Percentiles rank a stretch among this genome's conserved stretches.
Conservation (phyloP, 2,888 invertebrate genomes). For the Ectobius pallidus region DNA sequence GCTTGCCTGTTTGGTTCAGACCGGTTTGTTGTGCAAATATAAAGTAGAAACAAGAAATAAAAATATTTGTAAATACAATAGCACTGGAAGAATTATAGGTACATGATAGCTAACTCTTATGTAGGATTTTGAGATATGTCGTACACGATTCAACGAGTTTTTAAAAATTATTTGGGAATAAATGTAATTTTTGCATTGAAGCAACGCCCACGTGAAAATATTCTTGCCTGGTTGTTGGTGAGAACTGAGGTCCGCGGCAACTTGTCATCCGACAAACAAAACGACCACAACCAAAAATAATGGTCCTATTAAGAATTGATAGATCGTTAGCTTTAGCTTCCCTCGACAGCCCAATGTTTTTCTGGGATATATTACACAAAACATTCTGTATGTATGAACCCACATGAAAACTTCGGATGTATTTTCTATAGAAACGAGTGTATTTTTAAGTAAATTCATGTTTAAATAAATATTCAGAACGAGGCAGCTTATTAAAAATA, state of each 20-base stretch:
- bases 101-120: constrained; percentile 14
- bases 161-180: background rate
- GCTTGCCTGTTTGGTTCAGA: background rate
- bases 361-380: background rate
- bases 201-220: background rate
- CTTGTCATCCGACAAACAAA: background rate
- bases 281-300: background rate
- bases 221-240: background rate
- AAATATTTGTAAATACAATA: constrained; percentile 19
- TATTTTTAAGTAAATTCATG: background rate
- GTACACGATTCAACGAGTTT: background rate
- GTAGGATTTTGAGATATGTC: constrained; percentile 12
- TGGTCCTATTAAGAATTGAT: background rate
- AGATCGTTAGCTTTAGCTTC: background rate
- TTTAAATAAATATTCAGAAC: too few species aligned
- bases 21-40: constrained; percentile 27
- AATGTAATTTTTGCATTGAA: background rate
- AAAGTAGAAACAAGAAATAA: background rate
- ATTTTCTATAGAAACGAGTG: background rate
- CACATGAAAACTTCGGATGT: background rate
- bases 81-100: background rate
- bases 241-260: background rate
- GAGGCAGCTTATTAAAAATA: background rate
- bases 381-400: background rate
- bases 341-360: background rate